These are phyloP conservation scores for Pasiphila rectangulata DNA, from an alignment of 2,888 invertebrate species.

Conservation along the genomic window DNA sequence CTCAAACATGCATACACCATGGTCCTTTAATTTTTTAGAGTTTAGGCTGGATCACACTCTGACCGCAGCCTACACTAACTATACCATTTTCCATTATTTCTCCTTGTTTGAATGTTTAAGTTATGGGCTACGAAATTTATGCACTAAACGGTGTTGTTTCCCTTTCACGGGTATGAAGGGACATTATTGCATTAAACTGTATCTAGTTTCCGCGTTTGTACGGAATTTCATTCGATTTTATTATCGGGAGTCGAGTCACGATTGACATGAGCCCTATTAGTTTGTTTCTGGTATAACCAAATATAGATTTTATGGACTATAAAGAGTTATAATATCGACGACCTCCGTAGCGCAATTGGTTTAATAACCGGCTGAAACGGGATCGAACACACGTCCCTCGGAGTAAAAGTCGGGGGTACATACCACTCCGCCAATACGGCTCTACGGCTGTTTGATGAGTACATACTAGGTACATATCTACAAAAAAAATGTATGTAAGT, in stretches of 20 bases:
- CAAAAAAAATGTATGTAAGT: too few relatives aligned
- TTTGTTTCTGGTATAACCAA: neutral
- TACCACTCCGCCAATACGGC: too few relatives aligned
- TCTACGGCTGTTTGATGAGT: too few relatives aligned
- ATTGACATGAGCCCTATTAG: neutral
- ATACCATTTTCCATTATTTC: neutral
- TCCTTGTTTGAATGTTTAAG: constrained; percentile 1
- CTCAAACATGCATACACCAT: too few relatives aligned
- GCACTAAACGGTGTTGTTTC: constrained; percentile 5
- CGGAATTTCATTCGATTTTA: neutral
- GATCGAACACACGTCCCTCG: too few relatives aligned
- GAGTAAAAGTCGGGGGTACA: too few relatives aligned
- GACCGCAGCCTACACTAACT: neutral
- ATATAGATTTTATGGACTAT: neutral
- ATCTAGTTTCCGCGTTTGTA: constrained; percentile 2
- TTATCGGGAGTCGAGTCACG: neutral
- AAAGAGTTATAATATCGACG: too few relatives aligned
- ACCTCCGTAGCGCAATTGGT: neutral
- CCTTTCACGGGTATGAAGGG: neutral
- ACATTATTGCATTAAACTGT: neutral
- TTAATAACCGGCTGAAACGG: too few relatives aligned
- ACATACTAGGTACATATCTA: too few relatives aligned
- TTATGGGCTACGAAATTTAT: constrained; percentile 8
- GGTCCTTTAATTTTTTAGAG: too few relatives aligned
- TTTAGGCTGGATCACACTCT: too few relatives aligned